Evolutionary conservation across 2,797 vertebrate genomes (phyloP).

Genomic region (Bryconaethiops microstoma): DNA sequence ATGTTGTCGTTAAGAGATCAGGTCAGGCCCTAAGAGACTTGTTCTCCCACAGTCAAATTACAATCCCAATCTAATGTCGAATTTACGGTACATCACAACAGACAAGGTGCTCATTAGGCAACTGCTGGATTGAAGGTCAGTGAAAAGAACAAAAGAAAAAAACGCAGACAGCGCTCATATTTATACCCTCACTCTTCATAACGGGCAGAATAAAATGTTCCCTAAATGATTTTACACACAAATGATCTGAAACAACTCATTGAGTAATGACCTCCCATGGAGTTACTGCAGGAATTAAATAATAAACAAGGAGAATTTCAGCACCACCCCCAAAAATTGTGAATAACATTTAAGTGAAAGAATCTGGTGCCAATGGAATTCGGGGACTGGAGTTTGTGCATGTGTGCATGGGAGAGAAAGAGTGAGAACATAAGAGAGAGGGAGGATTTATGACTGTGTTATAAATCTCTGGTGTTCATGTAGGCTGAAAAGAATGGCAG

Average conservation of each 20-base stretch:
- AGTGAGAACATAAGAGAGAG: neutral
- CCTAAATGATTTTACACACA: too few species aligned
- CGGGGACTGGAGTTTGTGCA: neutral
- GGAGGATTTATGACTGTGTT: conserved; percentile 2
- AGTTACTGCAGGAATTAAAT: too few species aligned
- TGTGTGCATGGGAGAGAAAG: neutral
- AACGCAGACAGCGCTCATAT: too few species aligned
- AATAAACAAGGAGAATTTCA: neutral
- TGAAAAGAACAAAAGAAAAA: too few species aligned
- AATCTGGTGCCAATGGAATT: neutral
- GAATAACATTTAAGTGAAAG: conserved; percentile 2
- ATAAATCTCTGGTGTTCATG: conserved; percentile 9
- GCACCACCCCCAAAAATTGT: neutral
- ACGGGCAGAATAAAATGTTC: too few species aligned
- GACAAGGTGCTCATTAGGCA: too few species aligned
- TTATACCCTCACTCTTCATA: too few species aligned
- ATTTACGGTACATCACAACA: too few species aligned
- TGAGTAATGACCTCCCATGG: too few species aligned
- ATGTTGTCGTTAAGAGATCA: too few species aligned
- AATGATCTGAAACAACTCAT: too few species aligned
- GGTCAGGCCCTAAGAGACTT: neutral
- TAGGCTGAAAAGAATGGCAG: neutral
- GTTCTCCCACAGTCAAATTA: neutral
- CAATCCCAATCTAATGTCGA: neutral
- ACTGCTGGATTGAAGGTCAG: too few species aligned